These are phyloP conservation scores for Melanophora roralis DNA, from an alignment of 2,888 invertebrate genomes.

Conservation along the genomic window DNA sequence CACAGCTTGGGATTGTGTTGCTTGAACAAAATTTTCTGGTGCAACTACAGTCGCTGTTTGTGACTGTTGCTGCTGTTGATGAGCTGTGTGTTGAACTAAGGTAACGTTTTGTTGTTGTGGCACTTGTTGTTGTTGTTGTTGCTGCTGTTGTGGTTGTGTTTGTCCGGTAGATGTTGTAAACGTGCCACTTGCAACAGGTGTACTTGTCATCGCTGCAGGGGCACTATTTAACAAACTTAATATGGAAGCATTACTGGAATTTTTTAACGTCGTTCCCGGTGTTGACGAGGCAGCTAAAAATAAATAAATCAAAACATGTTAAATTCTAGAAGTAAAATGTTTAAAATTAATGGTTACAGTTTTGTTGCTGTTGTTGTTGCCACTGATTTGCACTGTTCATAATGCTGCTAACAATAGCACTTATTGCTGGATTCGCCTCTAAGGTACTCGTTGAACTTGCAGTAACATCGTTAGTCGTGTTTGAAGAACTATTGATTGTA, in stretches of 20 bases:
- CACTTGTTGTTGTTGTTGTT: conserved; percentile 67
- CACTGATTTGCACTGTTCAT: conserved; percentile 91
- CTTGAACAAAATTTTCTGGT: conserved; percentile 70
- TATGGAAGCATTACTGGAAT: conserved; percentile 82
- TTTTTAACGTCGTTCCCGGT: conserved; percentile 66
- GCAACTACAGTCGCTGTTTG: conserved; percentile 67
- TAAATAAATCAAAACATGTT: background rate
- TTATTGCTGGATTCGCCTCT: conserved; percentile 81
- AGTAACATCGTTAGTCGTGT: conserved; percentile 63
- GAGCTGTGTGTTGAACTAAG: conserved; percentile 69
- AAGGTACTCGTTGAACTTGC: conserved; percentile 66
- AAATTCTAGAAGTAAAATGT: background rate
- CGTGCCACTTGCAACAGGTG: conserved; percentile 78
- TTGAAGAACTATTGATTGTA: conserved; percentile 64
- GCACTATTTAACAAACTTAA: conserved; percentile 87
- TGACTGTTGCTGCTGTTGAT: conserved; percentile 67
- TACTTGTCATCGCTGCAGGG: conserved; percentile 84
- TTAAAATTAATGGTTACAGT: conserved; percentile 45
- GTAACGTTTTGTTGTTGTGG: conserved; percentile 67
- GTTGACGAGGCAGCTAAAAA: conserved; percentile 45
- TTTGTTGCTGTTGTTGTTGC: conserved; percentile 80
- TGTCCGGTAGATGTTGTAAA: conserved; percentile 71
- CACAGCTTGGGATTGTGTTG: conserved; percentile 65
- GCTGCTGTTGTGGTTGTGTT: conserved; percentile 67
- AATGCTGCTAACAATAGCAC: conserved; percentile 87